Evolutionary conservation across 2,113 vertebrate species (phyloP), one percentile per base, ranked within the genome.

Genomic region (Pollachius pollachius): DNA sequence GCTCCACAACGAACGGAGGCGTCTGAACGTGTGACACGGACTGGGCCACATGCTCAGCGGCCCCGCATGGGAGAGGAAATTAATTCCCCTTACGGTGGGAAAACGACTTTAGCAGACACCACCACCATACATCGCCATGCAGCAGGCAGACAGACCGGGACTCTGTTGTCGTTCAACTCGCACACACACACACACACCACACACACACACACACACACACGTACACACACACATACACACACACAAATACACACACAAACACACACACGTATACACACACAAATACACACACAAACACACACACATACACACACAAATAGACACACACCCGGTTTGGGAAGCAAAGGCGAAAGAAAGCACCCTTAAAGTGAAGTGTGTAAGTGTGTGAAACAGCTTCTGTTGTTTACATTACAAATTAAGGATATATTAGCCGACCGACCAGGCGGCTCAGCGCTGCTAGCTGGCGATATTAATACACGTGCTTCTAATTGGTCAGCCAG

Each of bases 91-190:
- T 84, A 48, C 80, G 81, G 75, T 83, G 41, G 79, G 89, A 90
- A 92, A 91, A 93, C 91, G 5, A 87, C 87, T 93, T 92, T 91
- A 92, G 69, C 91, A 93, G 91, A 92, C 88, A 81, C 70, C 71
- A 61, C 12, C 30, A 30, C 30, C 30, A 27, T 54, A 78, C 15
- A 56, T 77, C 15, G 68, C 54, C 75, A 78, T 80, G 75, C 73
- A 73, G 79, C 78, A 82, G 77, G 81, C 71, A 81, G 77, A 81
- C 76, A n/a, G 54, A 57, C 15, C 54, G 15, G 54, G 15, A 57
- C 41, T 12, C 4, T 48, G 41, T 48, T 48, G 41, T 48, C 41
- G 41, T 9, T 48, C 41, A 6, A 9, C 41, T 6, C 41, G 9
- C 41, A 48, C 41, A 48, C 41, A 48, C 41, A 48, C 41, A 48